Conservation (phyloP, 2,113 vertebrate genomes). For the Oryzias woworae region DNA sequence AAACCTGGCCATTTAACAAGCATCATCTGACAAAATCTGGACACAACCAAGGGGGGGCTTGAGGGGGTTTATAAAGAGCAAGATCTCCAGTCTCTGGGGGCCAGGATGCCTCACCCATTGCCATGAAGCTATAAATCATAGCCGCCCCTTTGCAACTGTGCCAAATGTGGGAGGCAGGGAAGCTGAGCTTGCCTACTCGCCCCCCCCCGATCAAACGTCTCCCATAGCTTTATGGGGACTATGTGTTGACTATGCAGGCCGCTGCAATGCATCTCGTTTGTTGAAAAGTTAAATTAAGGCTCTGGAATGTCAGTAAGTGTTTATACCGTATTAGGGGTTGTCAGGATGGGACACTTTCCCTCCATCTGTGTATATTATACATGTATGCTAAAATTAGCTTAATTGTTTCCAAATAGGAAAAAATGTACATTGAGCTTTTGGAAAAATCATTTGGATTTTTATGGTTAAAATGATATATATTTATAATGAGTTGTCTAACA, state of each 20-base stretch:
- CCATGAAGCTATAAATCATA: constrained; percentile 59
- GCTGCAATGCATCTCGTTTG: constrained; percentile 46
- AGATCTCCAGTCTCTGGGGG: constrained; percentile 36
- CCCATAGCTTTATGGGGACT: constrained; percentile 25
- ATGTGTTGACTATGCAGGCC: constrained; percentile 47
- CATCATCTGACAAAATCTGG: constrained; percentile 15
- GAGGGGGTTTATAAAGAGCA: constrained; percentile 24
- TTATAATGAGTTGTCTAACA: too few relatives aligned
- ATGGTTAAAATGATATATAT: too few relatives aligned
- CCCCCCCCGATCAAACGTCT: constrained; percentile 18
- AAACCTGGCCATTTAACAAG: constrained; percentile 56
- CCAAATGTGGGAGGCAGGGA: constrained; percentile 59
- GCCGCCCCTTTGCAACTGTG: constrained; percentile 40
- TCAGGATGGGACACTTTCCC: neutral
- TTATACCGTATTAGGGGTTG: constrained; percentile 41
- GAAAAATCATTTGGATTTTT: too few relatives aligned
- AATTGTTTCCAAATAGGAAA: too few relatives aligned
- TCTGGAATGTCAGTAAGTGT: constrained; percentile 47
- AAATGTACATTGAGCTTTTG: too few relatives aligned
- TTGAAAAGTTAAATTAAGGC: constrained; percentile 62
- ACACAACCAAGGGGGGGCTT: constrained; percentile 35
- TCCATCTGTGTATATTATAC: neutral
- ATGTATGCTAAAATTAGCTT: neutral
- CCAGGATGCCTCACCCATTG: constrained; percentile 32
- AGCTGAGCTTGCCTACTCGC: constrained; percentile 48